These are phyloP conservation scores for Cathartes aura DNA, from an alignment of 2,113 vertebrate genomes.

Conservation along the genomic window DNA sequence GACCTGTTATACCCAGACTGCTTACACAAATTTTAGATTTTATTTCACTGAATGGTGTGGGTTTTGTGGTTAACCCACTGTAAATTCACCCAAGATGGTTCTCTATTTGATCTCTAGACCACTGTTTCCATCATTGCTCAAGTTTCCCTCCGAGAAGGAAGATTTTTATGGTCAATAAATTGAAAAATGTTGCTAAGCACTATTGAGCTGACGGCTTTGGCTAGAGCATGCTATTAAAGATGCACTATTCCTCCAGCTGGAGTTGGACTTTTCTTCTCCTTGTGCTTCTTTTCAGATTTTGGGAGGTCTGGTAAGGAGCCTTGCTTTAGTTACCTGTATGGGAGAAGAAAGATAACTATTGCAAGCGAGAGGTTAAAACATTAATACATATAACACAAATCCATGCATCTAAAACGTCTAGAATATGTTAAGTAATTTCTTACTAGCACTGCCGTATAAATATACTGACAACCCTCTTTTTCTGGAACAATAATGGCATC, in stretches of 20 bases:
- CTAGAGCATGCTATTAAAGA: neutral
- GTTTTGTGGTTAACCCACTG: neutral
- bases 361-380: neutral
- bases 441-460: slow-evolving; percentile 31
- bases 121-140: neutral
- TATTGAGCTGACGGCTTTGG: neutral
- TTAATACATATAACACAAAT: neutral
- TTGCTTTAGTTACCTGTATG: neutral
- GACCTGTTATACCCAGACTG: neutral
- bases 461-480: neutral
- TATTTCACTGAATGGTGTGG: neutral
- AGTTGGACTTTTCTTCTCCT: neutral
- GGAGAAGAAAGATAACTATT: neutral
- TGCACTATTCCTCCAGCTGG: neutral
- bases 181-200: neutral
- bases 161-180: neutral
- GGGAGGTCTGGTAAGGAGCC: neutral
- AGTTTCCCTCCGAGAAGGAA: neutral
- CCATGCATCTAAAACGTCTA: neutral
- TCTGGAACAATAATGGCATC: slow-evolving; percentile 50
- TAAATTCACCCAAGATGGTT: neutral
- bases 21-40: neutral
- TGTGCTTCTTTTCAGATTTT: neutral
- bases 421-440: neutral
- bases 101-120: neutral